Conservation (phyloP, 2,888 invertebrate genomes). For the Brachyptera putata region DNA sequence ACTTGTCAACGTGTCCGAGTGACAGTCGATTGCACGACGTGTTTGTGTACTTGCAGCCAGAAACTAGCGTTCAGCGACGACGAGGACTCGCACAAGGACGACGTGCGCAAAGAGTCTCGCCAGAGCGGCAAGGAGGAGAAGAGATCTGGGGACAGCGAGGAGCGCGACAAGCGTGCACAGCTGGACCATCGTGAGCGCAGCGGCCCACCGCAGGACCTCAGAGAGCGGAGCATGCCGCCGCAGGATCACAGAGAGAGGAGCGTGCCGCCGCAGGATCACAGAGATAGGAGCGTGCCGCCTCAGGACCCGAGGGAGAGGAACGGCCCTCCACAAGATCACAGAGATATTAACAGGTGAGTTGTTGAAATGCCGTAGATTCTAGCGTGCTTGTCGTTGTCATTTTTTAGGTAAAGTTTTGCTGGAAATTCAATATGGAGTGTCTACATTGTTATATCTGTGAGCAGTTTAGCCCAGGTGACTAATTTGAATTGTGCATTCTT, state of each 20-base stretch:
- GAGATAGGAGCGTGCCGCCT: slow-evolving; percentile 42
- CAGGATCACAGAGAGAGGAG: slow-evolving; percentile 36
- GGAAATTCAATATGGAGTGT: no score
- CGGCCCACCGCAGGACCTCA: not conserved
- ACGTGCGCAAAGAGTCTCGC: slow-evolving; percentile 30
- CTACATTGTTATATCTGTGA: no score
- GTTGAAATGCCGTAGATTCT: no score
- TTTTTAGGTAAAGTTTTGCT: no score
- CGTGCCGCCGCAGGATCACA: slow-evolving; percentile 27
- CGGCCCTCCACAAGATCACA: slow-evolving; percentile 36
- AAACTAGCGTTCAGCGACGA: slow-evolving; percentile 93
- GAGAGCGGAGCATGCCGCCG: not conserved
- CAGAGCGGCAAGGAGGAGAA: slow-evolving; percentile 36
- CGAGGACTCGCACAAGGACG: slow-evolving; percentile 53
- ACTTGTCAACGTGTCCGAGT: no score
- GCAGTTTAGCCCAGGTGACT: no score
- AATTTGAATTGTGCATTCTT: no score
- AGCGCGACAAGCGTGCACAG: slow-evolving; percentile 23
- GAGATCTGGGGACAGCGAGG: slow-evolving; percentile 22
- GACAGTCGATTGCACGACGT: no score
- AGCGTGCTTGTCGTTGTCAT: no score
- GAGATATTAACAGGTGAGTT: no score
- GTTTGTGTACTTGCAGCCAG: slow-evolving; percentile 58
- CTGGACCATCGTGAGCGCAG: slow-evolving; percentile 32
- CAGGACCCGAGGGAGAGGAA: slow-evolving; percentile 42